Conservation (phyloP, 2,113 vertebrate species). For the Junco hyemalis region DNA sequence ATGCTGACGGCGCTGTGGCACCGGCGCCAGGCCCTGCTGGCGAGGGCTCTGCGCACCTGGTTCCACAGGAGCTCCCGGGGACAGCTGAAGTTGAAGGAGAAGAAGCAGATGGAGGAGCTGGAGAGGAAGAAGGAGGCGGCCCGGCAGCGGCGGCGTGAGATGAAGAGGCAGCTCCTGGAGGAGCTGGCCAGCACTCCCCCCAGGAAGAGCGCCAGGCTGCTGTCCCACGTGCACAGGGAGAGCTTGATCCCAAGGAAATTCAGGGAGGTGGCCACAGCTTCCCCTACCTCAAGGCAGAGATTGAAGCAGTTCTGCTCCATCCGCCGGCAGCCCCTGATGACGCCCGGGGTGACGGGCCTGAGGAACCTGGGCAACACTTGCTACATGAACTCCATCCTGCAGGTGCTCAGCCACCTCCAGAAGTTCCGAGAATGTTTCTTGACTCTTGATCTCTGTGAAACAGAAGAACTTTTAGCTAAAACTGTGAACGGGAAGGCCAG, state of each 20-base stretch:
- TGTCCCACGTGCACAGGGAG: slow-evolving; percentile 84
- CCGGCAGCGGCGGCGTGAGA: slow-evolving; percentile 84
- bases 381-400: slow-evolving; percentile 99
- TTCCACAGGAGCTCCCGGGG: slow-evolving; percentile 79
- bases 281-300: slow-evolving; percentile 66
- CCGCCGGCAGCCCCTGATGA: slow-evolving; percentile 78
- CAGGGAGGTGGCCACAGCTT: slow-evolving; percentile 68
- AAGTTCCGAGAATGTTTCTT: slow-evolving; percentile 99
- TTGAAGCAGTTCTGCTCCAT: slow-evolving; percentile 78
- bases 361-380: slow-evolving; percentile 98
- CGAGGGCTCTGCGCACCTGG: slow-evolving; percentile 81
- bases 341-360: slow-evolving; percentile 94
- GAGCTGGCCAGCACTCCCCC: slow-evolving; percentile 90
- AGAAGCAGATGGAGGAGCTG: slow-evolving; percentile 77
- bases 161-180: slow-evolving; percentile 89
- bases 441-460: slow-evolving; percentile 93
- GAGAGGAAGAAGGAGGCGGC: slow-evolving; percentile 85
- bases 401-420: slow-evolving; percentile 98
- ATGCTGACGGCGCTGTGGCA: slow-evolving; percentile 90
- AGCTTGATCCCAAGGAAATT: slow-evolving; percentile 85
- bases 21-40: slow-evolving; percentile 86
- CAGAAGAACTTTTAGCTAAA: slow-evolving; percentile 91
- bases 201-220: slow-evolving; percentile 91
- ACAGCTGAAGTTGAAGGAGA: slow-evolving; percentile 78
- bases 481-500: slow-evolving; percentile 80